Percentiles rank a stretch among this genome's conserved stretches.
These are phyloP conservation scores for Falco columbarius DNA, from an alignment of 2,797 vertebrate genomes.

Conservation along the genomic window DNA sequence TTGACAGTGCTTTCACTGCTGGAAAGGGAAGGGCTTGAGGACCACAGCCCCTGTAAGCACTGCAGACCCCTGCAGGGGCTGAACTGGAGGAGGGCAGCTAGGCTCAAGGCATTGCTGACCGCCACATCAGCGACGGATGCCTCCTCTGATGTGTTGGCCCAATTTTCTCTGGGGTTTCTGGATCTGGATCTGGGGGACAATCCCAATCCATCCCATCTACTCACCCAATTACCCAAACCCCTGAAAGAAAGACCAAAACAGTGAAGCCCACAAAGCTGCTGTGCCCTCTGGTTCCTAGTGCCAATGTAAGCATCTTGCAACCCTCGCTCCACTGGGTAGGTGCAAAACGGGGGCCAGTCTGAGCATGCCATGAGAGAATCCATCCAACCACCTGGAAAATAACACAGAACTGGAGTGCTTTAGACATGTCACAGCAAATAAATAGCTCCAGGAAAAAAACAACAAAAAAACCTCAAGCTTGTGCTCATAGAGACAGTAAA, in stretches of 20 bases:
- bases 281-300: background rate
- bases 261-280: background rate
- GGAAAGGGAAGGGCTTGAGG: background rate
- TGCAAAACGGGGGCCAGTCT: background rate
- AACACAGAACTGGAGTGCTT: background rate
- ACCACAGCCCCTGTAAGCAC: background rate
- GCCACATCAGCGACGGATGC: background rate
- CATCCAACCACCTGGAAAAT: background rate
- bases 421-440: background rate
- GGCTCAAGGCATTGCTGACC: background rate
- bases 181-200: background rate
- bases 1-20: background rate
- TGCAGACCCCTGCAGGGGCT: background rate
- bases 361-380: background rate
- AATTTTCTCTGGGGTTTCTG: background rate
- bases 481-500: background rate
- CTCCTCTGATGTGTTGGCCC: background rate
- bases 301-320: background rate
- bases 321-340: accelerated
- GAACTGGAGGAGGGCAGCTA: background rate
- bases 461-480: background rate
- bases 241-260: background rate
- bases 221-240: background rate
- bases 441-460: background rate
- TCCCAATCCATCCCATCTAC: background rate